Evolutionary conservation across 2,113 vertebrate genomes (phyloP).

Genomic region (Ceyx margarethae): DNA sequence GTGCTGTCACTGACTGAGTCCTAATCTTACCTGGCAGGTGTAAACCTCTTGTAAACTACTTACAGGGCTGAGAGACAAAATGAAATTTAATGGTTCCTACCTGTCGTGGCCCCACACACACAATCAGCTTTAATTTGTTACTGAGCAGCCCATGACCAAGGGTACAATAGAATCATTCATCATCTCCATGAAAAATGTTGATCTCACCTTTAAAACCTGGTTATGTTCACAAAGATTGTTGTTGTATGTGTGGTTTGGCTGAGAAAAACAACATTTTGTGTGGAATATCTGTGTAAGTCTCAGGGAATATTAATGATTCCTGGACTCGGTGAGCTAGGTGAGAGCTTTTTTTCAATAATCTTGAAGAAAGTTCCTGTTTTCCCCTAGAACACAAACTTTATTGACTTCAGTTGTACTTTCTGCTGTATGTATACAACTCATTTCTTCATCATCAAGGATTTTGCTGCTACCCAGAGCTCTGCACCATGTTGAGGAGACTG

Average conservation of each 20-base stretch:
- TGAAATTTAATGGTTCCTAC: background rate
- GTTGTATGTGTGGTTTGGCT: background rate
- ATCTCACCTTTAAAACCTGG: background rate
- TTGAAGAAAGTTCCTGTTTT: background rate
- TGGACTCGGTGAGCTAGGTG: background rate
- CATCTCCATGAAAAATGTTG: background rate
- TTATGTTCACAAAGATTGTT: background rate
- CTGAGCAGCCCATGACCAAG: background rate
- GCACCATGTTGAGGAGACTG: background rate
- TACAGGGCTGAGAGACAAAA: background rate
- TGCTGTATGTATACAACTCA: background rate
- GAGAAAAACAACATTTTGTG: background rate
- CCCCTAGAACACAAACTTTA: background rate
- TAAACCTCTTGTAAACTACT: background rate
- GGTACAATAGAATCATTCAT: background rate
- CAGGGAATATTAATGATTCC: background rate
- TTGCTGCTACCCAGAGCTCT: background rate
- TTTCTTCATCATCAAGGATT: background rate
- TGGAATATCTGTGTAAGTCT: background rate
- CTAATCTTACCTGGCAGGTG: background rate
- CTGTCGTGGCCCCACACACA: background rate
- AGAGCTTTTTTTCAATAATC: background rate
- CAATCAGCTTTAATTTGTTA: background rate
- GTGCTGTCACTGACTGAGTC: background rate
- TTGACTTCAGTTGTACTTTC: background rate